Conservation (phyloP, 2,888 invertebrate genomes). For the Dorcus parallelipipedus region DNA sequence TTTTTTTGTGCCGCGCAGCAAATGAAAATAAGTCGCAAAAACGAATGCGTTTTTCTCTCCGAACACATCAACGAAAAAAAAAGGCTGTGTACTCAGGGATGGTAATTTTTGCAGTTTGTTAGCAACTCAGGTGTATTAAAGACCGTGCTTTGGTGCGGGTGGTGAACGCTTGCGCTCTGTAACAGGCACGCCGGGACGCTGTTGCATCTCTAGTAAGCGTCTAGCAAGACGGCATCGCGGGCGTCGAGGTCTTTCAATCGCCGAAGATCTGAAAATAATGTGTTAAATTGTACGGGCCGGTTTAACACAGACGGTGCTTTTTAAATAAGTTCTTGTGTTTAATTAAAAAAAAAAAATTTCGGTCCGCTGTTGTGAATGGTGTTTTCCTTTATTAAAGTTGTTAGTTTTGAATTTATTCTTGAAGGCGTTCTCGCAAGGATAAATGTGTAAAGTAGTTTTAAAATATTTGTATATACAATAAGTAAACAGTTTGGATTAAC, state of each 20-base stretch:
- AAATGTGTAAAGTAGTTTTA: too few relatives aligned
- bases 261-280: conserved; percentile 14
- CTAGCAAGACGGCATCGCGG: conserved; percentile 27
- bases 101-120: conserved; percentile 1
- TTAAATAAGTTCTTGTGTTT: too few relatives aligned
- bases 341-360: conserved; percentile 2
- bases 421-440: too few relatives aligned
- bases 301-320: too few relatives aligned
- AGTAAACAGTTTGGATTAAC: too few relatives aligned
- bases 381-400: too few relatives aligned
- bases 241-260: conserved; percentile 11
- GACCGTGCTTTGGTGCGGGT: conserved; percentile 6
- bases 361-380: not conserved
- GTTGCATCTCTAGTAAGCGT: conserved; percentile 44
- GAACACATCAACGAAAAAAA: not conserved
- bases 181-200: conserved; percentile 39
- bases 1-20: not conserved
- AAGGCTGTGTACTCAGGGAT: not conserved
- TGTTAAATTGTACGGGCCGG: too few relatives aligned
- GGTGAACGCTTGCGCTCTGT: conserved; percentile 27
- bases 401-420: too few relatives aligned
- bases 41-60: not conserved
- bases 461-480: too few relatives aligned
- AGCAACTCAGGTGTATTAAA: too few relatives aligned
- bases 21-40: too few relatives aligned